A percentile compares a stretch with the other conserved stretches of the same genome.
phyloP scores from a whole-genome alignment of 2,888 invertebrate species.

The Adineta ricciae region DNA sequence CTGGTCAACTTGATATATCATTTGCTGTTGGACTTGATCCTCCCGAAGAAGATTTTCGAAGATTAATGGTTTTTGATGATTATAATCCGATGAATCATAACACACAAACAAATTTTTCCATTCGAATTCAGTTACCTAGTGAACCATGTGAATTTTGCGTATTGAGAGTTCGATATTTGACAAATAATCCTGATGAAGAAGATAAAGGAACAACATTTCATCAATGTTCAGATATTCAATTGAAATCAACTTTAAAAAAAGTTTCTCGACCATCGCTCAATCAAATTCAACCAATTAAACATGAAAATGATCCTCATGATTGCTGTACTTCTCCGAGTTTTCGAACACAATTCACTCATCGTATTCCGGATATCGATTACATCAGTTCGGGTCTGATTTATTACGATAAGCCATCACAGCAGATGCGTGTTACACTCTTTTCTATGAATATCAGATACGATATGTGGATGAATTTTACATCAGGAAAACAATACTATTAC shows the following conservation, averaged over 20 bases:
- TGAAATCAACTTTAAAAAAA: neutral
- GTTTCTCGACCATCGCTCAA: neutral
- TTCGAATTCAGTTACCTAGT: neutral
- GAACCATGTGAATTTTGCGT: neutral
- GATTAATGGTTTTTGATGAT: neutral
- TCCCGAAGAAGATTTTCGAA: neutral
- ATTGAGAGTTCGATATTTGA: neutral
- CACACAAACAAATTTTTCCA: constrained; percentile 1
- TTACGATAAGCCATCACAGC: neutral
- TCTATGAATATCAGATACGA: neutral
- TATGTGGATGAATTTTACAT: constrained; percentile 1
- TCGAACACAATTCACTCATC: neutral
- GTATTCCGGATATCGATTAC: neutral
- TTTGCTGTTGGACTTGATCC: neutral
- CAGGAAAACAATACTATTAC: neutral
- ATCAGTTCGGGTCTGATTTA: neutral
- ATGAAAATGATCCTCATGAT: neutral
- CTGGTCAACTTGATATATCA: neutral
- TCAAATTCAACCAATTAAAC: neutral
- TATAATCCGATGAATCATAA: constrained; percentile 11
- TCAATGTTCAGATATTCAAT: constrained; percentile 8
- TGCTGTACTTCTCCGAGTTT: neutral
- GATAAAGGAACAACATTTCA: neutral
- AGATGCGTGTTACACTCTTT: neutral
- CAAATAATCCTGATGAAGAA: neutral